Percentiles rank a stretch among this genome's conserved stretches.
phyloP scores from a whole-genome alignment of 2,113 vertebrate genomes.

The Gasterosteus nipponicus region DNA sequence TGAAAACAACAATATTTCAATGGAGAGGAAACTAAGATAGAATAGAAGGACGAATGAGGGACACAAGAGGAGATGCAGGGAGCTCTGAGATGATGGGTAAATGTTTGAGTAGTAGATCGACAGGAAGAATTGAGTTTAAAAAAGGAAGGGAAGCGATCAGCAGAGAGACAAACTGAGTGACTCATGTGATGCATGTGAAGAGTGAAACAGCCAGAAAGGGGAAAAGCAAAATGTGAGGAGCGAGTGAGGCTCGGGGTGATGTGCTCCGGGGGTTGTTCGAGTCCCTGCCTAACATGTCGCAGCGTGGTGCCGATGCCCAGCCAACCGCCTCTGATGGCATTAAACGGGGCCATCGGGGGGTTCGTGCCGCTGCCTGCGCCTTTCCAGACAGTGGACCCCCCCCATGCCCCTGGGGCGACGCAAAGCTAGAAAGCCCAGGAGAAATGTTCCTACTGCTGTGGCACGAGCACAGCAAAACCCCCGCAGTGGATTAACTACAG shows the following conservation, averaged over 20 bases:
- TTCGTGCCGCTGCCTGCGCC: slow-evolving; percentile 13
- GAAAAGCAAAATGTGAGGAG: slow-evolving; percentile 4
- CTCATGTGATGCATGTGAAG: slow-evolving; percentile 54
- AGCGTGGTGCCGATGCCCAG: slow-evolving; percentile 43
- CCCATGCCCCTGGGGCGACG: slow-evolving; percentile 28
- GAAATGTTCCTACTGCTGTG: slow-evolving; percentile 44
- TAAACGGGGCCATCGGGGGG: slow-evolving; percentile 59
- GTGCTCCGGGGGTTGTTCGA: slow-evolving; percentile 52
- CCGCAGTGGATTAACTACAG: slow-evolving; percentile 62
- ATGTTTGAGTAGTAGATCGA: slow-evolving; percentile 29
- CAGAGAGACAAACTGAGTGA: slow-evolving; percentile 46
- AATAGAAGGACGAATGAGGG: slow-evolving; percentile 6
- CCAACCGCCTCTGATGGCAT: slow-evolving; percentile 64
- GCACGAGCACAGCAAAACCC: slow-evolving; percentile 36
- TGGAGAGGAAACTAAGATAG: background rate
- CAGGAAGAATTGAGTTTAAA: slow-evolving; percentile 27
- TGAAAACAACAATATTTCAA: background rate
- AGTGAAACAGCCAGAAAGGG: slow-evolving; percentile 49
- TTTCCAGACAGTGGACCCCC: slow-evolving; percentile 41
- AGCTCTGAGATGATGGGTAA: slow-evolving; percentile 31
- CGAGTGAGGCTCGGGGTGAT: slow-evolving; percentile 27
- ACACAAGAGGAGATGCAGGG: slow-evolving; percentile 1
- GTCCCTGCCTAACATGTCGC: slow-evolving; percentile 55
- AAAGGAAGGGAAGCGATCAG: slow-evolving; percentile 21
- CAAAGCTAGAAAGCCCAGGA: slow-evolving; percentile 40